Percentiles rank a stretch among this genome's conserved stretches.
phyloP scores from a whole-genome alignment of 1,140 invertebrate species.

The Aleiodes sp. region DNA sequence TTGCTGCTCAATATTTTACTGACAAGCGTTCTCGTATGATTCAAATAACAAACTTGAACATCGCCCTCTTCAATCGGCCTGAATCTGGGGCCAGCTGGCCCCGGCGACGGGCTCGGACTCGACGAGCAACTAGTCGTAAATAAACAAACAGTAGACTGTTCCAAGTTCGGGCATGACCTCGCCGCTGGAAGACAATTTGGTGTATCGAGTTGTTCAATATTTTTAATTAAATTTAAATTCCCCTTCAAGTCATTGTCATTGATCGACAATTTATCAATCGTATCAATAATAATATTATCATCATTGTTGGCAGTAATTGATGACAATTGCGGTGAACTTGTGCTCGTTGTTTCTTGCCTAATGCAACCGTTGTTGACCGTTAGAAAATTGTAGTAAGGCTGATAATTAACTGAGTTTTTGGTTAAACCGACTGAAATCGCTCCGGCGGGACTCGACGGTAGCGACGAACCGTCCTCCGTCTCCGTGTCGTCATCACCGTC shows the following conservation, averaged over 20 bases:
- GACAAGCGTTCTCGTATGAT: slow-evolving; percentile 82
- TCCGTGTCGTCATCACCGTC: slow-evolving; percentile 44
- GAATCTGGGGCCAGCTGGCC: slow-evolving; percentile 73
- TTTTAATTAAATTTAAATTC: slow-evolving; percentile 56
- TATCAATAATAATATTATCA: slow-evolving; percentile 53
- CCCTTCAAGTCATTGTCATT: not conserved
- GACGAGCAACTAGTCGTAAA: slow-evolving; percentile 54
- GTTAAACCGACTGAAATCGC: slow-evolving; percentile 45
- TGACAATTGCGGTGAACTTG: slow-evolving; percentile 58
- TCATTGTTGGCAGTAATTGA: slow-evolving; percentile 41
- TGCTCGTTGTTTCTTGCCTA: slow-evolving; percentile 60
- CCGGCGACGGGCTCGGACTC: slow-evolving; percentile 64
- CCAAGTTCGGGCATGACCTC: slow-evolving; percentile 63
- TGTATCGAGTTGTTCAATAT: slow-evolving; percentile 58
- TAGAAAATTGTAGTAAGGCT: slow-evolving; percentile 58
- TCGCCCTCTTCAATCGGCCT: slow-evolving; percentile 81
- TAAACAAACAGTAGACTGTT: slow-evolving; percentile 56
- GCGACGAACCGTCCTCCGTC: slow-evolving; percentile 50
- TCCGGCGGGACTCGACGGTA: slow-evolving; percentile 57
- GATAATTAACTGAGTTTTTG: slow-evolving; percentile 28
- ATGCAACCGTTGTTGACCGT: slow-evolving; percentile 57
- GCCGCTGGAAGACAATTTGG: slow-evolving; percentile 64
- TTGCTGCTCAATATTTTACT: slow-evolving; percentile 85
- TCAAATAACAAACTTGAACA: slow-evolving; percentile 80
- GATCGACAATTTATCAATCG: slow-evolving; percentile 46